Base-by-base conservation (phyloP, 1,140 invertebrate genomes). In the Xylocopa sonorina region DNA sequence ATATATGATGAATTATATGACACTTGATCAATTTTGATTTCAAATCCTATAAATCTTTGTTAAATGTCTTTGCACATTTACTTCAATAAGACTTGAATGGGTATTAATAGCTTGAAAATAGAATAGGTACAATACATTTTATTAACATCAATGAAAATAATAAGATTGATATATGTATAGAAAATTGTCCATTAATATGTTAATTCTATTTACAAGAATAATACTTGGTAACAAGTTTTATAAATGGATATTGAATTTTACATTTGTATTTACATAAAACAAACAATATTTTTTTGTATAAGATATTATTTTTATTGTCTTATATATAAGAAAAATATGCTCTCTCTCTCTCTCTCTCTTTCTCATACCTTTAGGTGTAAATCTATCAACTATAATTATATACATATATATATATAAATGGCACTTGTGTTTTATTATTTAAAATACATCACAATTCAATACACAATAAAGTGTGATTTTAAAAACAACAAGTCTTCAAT, bases 1-100 rank as follows among this genome's bases (percentile, higher is more conserved):
- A 78, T 63, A 78, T 46, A 78, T 62, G 41, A 18, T 50, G 29
- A 69, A 68, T 69, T 48, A 50, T 58, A 21, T 41, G 66, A 21
- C 38, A 60, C 4, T 24, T 32, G 12, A 50, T 46, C 3, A 38
- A 68, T 29, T 16, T 66, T 66, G 24, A 69, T 72, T 50, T 53
- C 16, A 46, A 5, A 27, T 27, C 41, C 51, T 24, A 21, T 24
- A 55, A 48, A 58, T 18, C 10, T 57, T 3, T 2, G 18, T 58
- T 58, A 21, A 12, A 58, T 16, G 34, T 24, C 48, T 48, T 21
- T 29, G 43, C 43, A 14, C 48, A 2, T n/a, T 18, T 9, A 38
- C 38, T 38, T 38, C 38, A 9, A 38, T 9, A 9, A 38, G 38
- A 38, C 38, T 38, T 9, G 38, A 38, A 38, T 6, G 43, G 14